These are phyloP conservation scores for Hermatobates lingyangjiaoensis DNA, from an alignment of 1,140 invertebrate genomes.

Conservation along the genomic window DNA sequence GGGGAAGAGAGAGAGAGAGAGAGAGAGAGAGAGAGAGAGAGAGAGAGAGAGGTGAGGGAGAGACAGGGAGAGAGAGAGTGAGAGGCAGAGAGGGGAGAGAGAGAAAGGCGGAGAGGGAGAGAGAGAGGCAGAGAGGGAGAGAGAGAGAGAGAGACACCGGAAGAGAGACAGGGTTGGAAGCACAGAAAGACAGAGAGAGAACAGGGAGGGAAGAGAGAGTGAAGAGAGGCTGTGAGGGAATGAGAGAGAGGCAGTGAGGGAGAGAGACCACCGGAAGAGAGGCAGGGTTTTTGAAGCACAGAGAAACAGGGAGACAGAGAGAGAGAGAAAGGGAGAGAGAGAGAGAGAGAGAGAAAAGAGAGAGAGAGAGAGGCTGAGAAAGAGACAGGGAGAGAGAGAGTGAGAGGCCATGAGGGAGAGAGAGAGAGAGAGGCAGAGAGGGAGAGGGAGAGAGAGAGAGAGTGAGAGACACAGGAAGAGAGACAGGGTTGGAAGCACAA, in stretches of 20 bases:
- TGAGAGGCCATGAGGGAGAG: neutral
- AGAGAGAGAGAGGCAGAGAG: neutral
- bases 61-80: constrained; percentile 1
- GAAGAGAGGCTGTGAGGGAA: neutral
- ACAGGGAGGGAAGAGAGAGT: neutral
- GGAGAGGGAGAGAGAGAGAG: neutral
- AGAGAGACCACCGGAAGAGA: constrained; percentile 2
- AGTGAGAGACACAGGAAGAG: neutral
- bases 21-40: constrained; percentile 4
- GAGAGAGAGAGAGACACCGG: constrained; percentile 1
- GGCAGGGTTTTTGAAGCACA: neutral
- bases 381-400: constrained; percentile 2
- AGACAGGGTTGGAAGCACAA: neutral
- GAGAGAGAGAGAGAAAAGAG: constrained; percentile 2
- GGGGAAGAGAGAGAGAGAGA: constrained; percentile 1
- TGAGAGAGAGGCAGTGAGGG: neutral
- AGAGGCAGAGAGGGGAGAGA: neutral
- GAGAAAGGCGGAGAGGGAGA: constrained; percentile 6
- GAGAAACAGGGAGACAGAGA: neutral
- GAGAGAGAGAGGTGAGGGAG: constrained; percentile 2
- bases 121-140: constrained; percentile 2
- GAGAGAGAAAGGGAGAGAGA: constrained; percentile 7
- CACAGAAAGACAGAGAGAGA: constrained; percentile 1
- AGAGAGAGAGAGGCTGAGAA: neutral
- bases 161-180: neutral